Base-by-base conservation (phyloP, 2,113 vertebrate species). In the Perca flavescens region DNA sequence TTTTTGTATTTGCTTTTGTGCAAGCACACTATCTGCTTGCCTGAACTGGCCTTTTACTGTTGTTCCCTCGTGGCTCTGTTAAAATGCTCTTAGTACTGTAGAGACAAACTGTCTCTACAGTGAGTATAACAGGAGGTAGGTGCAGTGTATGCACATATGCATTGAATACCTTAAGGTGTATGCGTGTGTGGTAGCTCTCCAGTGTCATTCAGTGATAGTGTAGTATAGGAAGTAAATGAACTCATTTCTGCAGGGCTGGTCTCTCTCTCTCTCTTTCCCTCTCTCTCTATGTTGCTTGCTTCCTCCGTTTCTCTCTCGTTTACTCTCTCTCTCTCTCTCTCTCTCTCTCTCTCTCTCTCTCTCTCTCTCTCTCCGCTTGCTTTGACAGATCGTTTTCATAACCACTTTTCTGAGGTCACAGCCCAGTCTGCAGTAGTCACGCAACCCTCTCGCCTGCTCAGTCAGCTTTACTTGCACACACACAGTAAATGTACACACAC, bases 301-400 rank as follows among this genome's bases (percentile, higher is more conserved):
- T 63, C 19, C 31, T 75, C 46, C 2, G 1, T 46, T 63, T 82
- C 91, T 88, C 92, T 93, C 93, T 43, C 10, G 40, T 43, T 11
- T 43, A 43, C 10, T 94, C 92, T 91, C 91, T 94, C 95, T 90
- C 84, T 93, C 93, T 1, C 84, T 82, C 90, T 91, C 74, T 83
- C 90, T n/a, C 85, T 93, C 93, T 1, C 90, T 89, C 93, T 93
- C 93, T 94, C 92, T 91, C 91, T 94, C 95, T 90, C 85, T 92
- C 92, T 2, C 86, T 83, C 90, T 91, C 76, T 84, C 91, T 90
- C 94, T 92, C 91, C 6, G 28, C 87, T 95, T 90, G 90, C 92
- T 95, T 96, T 93, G 75, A 95, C 95, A 96, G 95, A 96, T 97
- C 95, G 91, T 96, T 96, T 96, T 97, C 96, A 97, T 96, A 96